phyloP scores from a whole-genome alignment of 2,113 vertebrate species.

The Cygnus atratus region DNA sequence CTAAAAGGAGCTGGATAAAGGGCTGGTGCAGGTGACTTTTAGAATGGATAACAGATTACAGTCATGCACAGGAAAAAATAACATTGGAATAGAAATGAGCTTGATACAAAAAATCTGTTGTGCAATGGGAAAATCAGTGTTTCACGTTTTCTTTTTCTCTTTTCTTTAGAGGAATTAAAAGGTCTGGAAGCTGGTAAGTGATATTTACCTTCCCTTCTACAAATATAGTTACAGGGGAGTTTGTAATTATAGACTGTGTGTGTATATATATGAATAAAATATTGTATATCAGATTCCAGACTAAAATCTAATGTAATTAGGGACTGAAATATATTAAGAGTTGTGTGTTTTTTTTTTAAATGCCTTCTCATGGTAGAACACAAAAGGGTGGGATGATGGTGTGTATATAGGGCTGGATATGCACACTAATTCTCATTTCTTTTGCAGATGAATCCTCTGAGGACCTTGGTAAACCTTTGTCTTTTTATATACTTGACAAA shows the following conservation, averaged over 20 bases:
- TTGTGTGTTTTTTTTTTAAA: too few relatives aligned
- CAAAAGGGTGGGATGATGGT: rapidly evolving
- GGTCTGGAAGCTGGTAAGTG: not conserved
- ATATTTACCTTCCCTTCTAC: too few relatives aligned
- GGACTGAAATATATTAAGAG: not conserved
- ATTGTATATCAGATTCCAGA: too few relatives aligned
- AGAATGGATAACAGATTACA: not conserved
- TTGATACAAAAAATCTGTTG: not conserved
- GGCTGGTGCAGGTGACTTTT: too few relatives aligned
- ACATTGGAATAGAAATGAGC: too few relatives aligned
- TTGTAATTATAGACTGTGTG: not conserved
- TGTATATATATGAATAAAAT: not conserved
- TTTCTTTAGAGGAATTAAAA: not conserved
- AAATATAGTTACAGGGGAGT: not conserved
- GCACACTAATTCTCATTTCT: not conserved
- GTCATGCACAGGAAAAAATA: not conserved
- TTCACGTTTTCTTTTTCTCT: not conserved
- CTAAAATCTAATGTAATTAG: not conserved
- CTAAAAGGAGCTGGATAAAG: not conserved
- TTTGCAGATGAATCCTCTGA: not conserved
- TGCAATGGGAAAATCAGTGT: not conserved
- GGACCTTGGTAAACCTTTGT: not conserved
- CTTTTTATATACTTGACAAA: not conserved
- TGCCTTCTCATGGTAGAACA: rapidly evolving
- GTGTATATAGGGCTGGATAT: too few relatives aligned